Base-by-base conservation (phyloP, 2,888 invertebrate species). In the Tholera decimalis region DNA sequence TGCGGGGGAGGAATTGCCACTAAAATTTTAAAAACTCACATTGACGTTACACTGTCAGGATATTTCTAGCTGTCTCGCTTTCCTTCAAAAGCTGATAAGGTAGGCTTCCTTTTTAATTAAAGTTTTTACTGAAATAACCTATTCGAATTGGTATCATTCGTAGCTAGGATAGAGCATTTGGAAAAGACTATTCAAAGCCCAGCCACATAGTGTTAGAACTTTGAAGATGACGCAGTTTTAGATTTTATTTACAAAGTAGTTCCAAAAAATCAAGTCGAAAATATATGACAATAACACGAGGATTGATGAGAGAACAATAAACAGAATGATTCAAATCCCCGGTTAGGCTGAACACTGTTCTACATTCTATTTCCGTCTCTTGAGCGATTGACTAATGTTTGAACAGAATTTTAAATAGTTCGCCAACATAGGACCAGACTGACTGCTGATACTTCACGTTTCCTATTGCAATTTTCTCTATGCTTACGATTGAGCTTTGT, bases 281-380 rank as follows among this genome's bases (percentile, higher is more conserved):
- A 24, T 44, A 50, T 26, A 8, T 18, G 15, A n/a, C 28, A 2
- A 26, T 5, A 28, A 28, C 15, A 39, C 30, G n/a, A 0, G 1
- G 2, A 35, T 43, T 53, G 13, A 47, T 3, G 6, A 2, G 2
- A 24, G 30, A 43, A 37, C 1, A 44, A 4, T 44, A 24, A 18
- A 26, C 46, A n/a, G 24, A 3, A 50, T 44, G 15, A 24, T 18
- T 9, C 13, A 41, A 39, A 20, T 47, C n/a, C 35, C 28, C 0
- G 13, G 4, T 28, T 26, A 37, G 15, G 37, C n/a, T n/a, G 6
- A 15, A 15, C 28, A 47, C 13, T 15, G 11, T 18, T 37, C n/a
- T 9, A 18, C 13, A 33, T 26, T 39, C 37, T 39, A 51, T 67
- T 50, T 57, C 37, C 3, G 24, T n/a, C 24, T 39, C n/a, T 13